These are phyloP conservation scores for Scolopax bukidnonensis DNA, from an alignment of 2,797 vertebrate genomes.

Conservation along the genomic window DNA sequence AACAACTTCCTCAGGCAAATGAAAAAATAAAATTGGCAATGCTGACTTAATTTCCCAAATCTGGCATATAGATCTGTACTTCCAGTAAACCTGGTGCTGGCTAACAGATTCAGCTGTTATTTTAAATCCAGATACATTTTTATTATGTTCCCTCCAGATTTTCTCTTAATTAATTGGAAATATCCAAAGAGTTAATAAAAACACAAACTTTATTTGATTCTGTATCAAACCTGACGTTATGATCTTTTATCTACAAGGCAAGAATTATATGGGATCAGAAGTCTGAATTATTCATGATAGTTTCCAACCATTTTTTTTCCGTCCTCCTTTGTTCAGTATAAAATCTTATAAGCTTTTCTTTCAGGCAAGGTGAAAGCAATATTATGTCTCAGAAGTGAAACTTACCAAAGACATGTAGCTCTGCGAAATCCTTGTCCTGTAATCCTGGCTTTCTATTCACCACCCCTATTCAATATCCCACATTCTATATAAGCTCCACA, in stretches of 20 bases:
- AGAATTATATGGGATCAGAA: slow-evolving; percentile 27
- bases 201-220: slow-evolving; percentile 13
- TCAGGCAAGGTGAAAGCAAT: slow-evolving; percentile 66
- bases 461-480: slow-evolving; percentile 60
- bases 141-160: not conserved
- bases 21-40: not conserved
- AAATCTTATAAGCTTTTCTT: slow-evolving; percentile 60
- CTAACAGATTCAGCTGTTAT: not conserved
- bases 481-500: slow-evolving; percentile 58
- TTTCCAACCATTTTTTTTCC: slow-evolving; percentile 28
- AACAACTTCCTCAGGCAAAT: not conserved
- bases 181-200: slow-evolving; percentile 43
- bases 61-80: not conserved
- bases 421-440: slow-evolving; percentile 61
- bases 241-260: slow-evolving; percentile 49
- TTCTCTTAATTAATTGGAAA: slow-evolving; percentile 22
- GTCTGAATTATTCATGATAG: slow-evolving; percentile 61
- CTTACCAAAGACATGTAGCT: slow-evolving; percentile 45
- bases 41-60: not conserved
- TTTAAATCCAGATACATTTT: slow-evolving; percentile 27
- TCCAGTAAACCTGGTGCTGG: not conserved
- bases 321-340: slow-evolving; percentile 45
- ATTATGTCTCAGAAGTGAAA: slow-evolving; percentile 60
- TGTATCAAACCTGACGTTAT: slow-evolving; percentile 9
- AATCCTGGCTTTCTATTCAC: slow-evolving; percentile 67